A percentile compares a stretch with the other conserved stretches of the same genome.
phyloP scores from a whole-genome alignment of 1,140 invertebrate genomes.

The Listronotus bonariensis region DNA sequence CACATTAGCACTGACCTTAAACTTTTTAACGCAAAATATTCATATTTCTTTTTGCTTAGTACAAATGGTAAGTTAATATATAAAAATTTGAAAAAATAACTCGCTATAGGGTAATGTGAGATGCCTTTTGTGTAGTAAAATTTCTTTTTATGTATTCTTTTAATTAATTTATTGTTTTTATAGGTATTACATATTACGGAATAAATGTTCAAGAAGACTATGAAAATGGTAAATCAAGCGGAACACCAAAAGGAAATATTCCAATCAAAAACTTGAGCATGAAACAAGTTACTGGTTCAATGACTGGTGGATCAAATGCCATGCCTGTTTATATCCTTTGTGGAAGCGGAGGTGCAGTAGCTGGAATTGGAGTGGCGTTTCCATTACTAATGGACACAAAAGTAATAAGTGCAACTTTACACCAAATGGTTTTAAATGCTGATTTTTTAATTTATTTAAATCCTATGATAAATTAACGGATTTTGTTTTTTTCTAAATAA shows the following conservation, averaged over 20 bases:
- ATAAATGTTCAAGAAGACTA: constrained; percentile 33
- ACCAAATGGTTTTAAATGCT: constrained; percentile 8
- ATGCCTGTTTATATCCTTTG: constrained; percentile 25
- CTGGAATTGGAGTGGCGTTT: constrained; percentile 21
- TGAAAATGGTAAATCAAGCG: constrained; percentile 17
- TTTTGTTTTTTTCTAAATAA: too few species aligned
- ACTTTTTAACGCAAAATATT: too few species aligned
- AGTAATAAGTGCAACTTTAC: constrained; percentile 7
- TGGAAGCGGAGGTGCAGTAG: constrained; percentile 13
- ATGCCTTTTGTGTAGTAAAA: too few species aligned
- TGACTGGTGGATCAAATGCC: constrained; percentile 9
- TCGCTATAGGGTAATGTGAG: too few species aligned
- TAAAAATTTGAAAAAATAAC: too few species aligned
- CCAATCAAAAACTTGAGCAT: constrained; percentile 18
- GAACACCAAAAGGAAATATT: constrained; percentile 25
- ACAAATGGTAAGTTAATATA: too few species aligned
- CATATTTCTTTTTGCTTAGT: too few species aligned
- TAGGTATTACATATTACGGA: constrained; percentile 23
- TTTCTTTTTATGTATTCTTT: neutral
- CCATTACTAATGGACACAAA: constrained; percentile 5
- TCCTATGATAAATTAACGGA: too few species aligned
- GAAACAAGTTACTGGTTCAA: constrained; percentile 2
- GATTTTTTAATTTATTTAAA: neutral
- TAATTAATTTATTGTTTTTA: constrained; percentile 1
- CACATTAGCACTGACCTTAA: too few species aligned